Evolutionary conservation across 2,888 invertebrate genomes (phyloP).

Genomic region (Cheilosia urbana): DNA sequence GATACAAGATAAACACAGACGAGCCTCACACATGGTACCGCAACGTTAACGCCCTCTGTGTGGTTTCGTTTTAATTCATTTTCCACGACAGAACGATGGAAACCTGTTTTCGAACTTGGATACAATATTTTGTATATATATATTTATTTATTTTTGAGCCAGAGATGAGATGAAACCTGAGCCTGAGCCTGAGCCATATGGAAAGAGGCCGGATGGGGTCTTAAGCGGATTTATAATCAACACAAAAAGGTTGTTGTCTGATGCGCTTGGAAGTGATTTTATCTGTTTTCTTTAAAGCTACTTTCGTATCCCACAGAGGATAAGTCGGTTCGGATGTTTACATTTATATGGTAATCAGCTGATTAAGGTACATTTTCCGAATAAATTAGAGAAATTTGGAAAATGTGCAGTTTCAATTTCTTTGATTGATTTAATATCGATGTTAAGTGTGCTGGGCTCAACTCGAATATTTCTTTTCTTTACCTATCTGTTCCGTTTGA

Average conservation of each 20-base stretch:
- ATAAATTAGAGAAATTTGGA: neutral
- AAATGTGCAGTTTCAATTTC: slow-evolving; percentile 3
- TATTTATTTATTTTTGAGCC: too few relatives aligned
- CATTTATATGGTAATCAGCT: slow-evolving; percentile 23
- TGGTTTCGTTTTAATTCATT: slow-evolving; percentile 47
- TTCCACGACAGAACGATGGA: slow-evolving; percentile 11
- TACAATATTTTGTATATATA: neutral
- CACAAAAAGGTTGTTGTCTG: slow-evolving; percentile 12
- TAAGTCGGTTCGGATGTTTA: neutral
- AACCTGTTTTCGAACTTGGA: slow-evolving; percentile 29
- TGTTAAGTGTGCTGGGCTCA: neutral
- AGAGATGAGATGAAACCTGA: slow-evolving; percentile 5
- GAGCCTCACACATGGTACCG: slow-evolving; percentile 56
- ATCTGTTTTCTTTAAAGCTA: neutral
- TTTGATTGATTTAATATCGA: neutral
- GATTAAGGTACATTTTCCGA: slow-evolving; percentile 1
- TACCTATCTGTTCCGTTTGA: neutral
- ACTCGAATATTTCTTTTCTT: neutral
- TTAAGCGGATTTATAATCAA: slow-evolving; percentile 20
- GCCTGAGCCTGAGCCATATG: neutral
- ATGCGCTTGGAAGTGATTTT: neutral
- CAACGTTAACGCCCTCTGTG: slow-evolving; percentile 39
- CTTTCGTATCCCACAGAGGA: neutral
- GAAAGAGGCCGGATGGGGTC: slow-evolving; percentile 1
- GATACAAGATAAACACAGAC: slow-evolving; percentile 18